Conservation (phyloP, 2,113 vertebrate species). For the Urocynchramus pylzowi region DNA sequence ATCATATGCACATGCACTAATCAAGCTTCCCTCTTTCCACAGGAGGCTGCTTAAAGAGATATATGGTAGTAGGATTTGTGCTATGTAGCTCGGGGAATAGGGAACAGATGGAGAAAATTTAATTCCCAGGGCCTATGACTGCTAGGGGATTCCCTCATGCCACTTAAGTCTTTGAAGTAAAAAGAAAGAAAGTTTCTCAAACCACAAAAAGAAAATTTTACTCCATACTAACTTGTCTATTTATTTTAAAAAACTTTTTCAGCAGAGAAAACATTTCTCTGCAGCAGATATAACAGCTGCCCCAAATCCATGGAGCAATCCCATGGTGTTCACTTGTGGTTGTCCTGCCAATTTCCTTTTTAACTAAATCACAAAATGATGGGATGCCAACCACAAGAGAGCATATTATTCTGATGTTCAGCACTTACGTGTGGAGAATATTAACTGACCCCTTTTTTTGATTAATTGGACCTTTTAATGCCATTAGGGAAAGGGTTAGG, state of each 20-base stretch:
- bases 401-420: slow-evolving; percentile 6
- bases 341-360: slow-evolving; percentile 58
- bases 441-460: slow-evolving; percentile 43
- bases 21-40: slow-evolving; percentile 63
- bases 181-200: slow-evolving; percentile 55
- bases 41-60: slow-evolving; percentile 70
- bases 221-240: slow-evolving; percentile 32
- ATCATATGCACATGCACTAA: slow-evolving; percentile 41
- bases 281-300: slow-evolving; percentile 20
- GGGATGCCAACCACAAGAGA: slow-evolving; percentile 26
- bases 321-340: background rate
- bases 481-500: background rate
- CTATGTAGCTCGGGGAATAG: slow-evolving; percentile 52
- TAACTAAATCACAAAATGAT: slow-evolving; percentile 57
- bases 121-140: slow-evolving; percentile 72
- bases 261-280: slow-evolving; percentile 45
- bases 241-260: slow-evolving; percentile 61
- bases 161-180: slow-evolving; percentile 73
- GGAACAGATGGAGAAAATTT: slow-evolving; percentile 70
- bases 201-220: slow-evolving; percentile 53
- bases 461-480: slow-evolving; percentile 41
- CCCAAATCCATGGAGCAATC: background rate
- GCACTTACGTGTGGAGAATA: slow-evolving; percentile 34
- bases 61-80: slow-evolving; percentile 65
- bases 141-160: slow-evolving; percentile 55